These are phyloP conservation scores for Pogonus chalceus DNA, from an alignment of 1,140 invertebrate genomes.

Conservation along the genomic window DNA sequence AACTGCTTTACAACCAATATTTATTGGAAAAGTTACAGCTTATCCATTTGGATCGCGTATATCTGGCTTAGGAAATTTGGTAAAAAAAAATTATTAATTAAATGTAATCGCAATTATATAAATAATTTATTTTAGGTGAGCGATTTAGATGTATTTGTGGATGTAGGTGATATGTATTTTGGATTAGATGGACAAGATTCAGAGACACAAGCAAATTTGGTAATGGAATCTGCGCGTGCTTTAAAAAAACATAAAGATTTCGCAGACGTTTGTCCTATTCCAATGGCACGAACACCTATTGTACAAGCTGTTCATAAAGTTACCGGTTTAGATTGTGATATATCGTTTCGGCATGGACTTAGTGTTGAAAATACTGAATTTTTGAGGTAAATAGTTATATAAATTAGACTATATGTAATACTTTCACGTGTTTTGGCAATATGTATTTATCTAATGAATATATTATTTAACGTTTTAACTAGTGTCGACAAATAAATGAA, in stretches of 20 bases:
- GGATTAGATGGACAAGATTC: conserved; percentile 26
- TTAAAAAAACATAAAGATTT: conserved; percentile 23
- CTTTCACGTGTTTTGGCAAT: background rate
- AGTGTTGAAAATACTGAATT: conserved; percentile 43
- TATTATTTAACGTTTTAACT: background rate
- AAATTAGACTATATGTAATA: conserved; percentile 4
- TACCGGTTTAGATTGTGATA: conserved; percentile 40
- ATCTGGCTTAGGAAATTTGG: conserved; percentile 31
- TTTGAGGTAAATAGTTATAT: conserved; percentile 31
- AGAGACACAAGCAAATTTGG: conserved; percentile 23
- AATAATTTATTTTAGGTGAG: conserved; percentile 26
- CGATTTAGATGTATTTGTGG: conserved; percentile 42
- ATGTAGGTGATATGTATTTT: conserved; percentile 33
- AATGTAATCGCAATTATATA: no score
- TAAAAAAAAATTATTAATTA: no score
- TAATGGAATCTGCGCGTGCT: conserved; percentile 19
- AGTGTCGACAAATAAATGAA: no score
- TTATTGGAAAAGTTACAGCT: conserved; percentile 24
- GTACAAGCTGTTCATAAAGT: conserved; percentile 40
- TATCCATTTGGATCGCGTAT: conserved; percentile 41
- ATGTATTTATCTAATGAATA: background rate
- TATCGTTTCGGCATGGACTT: conserved; percentile 45
- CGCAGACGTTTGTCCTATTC: conserved; percentile 28
- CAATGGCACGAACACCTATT: conserved; percentile 43
- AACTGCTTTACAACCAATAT: conserved; percentile 14